phyloP scores from a whole-genome alignment of 2,797 vertebrate species.

The Chaunax sp. region DNA sequence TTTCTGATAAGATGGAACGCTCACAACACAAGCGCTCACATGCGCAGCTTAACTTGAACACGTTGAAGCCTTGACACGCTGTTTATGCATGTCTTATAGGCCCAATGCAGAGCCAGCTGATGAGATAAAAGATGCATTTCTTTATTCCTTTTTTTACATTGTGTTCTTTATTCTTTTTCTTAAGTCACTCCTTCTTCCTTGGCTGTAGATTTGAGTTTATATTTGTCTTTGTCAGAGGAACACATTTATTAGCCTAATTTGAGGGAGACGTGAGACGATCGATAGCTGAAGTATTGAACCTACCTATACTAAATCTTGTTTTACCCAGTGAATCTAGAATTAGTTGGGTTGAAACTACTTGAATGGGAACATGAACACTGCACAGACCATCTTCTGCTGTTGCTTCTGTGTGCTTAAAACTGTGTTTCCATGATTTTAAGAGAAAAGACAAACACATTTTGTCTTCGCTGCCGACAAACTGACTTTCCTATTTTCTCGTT shows the following conservation, averaged over 20 bases:
- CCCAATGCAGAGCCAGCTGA: neutral
- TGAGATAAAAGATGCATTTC: neutral
- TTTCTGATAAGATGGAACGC: conserved; percentile 38
- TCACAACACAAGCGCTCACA: neutral
- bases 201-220: neutral
- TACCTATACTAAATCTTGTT: neutral
- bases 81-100: neutral
- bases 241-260: too few relatives aligned
- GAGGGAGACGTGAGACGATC: too few relatives aligned
- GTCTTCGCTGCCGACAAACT: too few relatives aligned
- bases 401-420: too few relatives aligned
- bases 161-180: neutral
- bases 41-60: conserved; percentile 10
- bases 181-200: neutral
- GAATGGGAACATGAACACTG: too few relatives aligned
- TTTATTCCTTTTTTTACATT: neutral
- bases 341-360: too few relatives aligned
- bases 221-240: neutral
- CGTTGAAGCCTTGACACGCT: neutral
- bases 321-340: too few relatives aligned
- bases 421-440: too few relatives aligned
- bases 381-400: too few relatives aligned
- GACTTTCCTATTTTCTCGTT: neutral
- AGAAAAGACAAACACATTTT: too few relatives aligned
- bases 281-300: neutral